Evolutionary conservation across 2,888 invertebrate genomes (phyloP).

Genomic region (Melangyna quadrimaculata): DNA sequence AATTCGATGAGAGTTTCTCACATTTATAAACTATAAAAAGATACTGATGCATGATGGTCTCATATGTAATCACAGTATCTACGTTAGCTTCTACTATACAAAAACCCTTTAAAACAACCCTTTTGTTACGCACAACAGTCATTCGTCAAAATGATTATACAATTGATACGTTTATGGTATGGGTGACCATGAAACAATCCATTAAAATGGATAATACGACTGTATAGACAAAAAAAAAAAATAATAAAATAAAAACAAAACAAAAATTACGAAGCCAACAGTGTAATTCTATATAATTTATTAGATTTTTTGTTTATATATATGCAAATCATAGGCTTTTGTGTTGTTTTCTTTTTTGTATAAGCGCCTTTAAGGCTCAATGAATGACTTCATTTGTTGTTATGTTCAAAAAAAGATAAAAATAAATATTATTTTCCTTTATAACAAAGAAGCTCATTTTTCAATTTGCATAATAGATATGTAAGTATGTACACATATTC

Average conservation of each 20-base stretch:
- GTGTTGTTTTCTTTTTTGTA: background rate
- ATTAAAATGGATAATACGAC: conserved; percentile 40
- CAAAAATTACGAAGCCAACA: background rate
- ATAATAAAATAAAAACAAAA: background rate
- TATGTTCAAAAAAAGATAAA: conserved; percentile 20
- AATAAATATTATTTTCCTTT: conserved; percentile 20
- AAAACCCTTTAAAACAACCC: too few species aligned
- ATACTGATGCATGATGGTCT: too few species aligned
- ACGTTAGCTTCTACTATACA: too few species aligned
- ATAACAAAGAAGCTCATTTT: conserved; percentile 45
- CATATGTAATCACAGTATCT: too few species aligned
- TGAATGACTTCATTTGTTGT: conserved; percentile 47
- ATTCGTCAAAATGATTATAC: too few species aligned
- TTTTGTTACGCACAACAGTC: too few species aligned
- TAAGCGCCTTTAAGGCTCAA: conserved; percentile 13
- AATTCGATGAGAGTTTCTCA: too few species aligned
- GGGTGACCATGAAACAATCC: conserved; percentile 18
- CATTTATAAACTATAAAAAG: too few species aligned
- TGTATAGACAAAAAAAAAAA: background rate
- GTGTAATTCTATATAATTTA: conserved; percentile 33
- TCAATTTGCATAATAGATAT: conserved; percentile 69
- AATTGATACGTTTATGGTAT: too few species aligned
- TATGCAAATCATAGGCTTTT: conserved; percentile 22
- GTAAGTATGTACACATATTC: too few species aligned
- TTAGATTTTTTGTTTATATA: conserved; percentile 18